phyloP scores from a whole-genome alignment of 2,797 vertebrate species.

The Esox masquinongy region DNA sequence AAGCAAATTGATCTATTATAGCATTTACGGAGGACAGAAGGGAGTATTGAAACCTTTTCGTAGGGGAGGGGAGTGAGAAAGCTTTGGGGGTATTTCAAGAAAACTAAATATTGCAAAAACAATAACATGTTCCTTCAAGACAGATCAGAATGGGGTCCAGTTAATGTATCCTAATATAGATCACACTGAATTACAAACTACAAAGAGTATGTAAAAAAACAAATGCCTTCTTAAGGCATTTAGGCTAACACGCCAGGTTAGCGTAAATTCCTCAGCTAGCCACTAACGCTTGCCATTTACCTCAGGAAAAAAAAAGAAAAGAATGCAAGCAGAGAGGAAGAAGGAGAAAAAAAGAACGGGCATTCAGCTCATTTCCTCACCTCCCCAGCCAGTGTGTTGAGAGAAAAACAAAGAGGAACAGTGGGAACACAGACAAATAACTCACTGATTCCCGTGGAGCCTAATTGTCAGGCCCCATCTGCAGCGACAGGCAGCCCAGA shows the following conservation, averaged over 20 bases:
- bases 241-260: conserved; percentile 22
- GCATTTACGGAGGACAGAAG: conserved; percentile 8
- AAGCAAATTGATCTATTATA: conserved; percentile 24
- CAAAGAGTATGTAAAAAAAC: conserved; percentile 46
- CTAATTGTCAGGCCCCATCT: conserved; percentile 4
- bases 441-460: not conserved
- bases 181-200: conserved; percentile 32
- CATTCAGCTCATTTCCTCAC: conserved; percentile 44
- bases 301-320: conserved; percentile 49
- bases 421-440: conserved; percentile 38
- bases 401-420: conserved; percentile 26
- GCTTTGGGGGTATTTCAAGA: not conserved
- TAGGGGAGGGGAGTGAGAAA: not conserved
- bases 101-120: not conserved
- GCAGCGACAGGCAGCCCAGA: not conserved
- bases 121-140: not conserved
- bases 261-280: conserved; percentile 66
- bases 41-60: not conserved
- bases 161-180: not conserved
- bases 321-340: conserved; percentile 34
- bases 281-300: conserved; percentile 65
- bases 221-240: conserved; percentile 67
- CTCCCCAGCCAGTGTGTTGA: conserved; percentile 22
- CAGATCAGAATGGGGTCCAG: not conserved
- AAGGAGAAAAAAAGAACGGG: conserved; percentile 52